These are phyloP conservation scores for Atrina japonica DNA, from an alignment of 2,888 invertebrate genomes.

Conservation along the genomic window DNA sequence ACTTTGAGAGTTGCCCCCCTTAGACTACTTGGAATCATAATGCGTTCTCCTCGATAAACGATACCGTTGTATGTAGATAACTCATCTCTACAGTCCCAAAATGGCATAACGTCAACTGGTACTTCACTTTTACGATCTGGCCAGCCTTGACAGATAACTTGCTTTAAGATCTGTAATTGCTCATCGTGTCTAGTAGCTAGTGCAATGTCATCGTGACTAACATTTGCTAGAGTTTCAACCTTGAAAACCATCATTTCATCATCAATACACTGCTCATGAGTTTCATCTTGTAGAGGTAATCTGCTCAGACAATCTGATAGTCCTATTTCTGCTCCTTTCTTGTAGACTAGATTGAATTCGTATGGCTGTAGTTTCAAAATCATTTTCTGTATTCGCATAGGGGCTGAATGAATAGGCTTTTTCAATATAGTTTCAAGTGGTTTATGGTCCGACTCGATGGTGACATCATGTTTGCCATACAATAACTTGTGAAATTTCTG, in stretches of 20 bases:
- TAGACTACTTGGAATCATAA: constrained; percentile 33
- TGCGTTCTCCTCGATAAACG: constrained; percentile 33
- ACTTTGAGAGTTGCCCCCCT: constrained; percentile 20
- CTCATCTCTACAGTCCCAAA: constrained; percentile 28
- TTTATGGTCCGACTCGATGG: constrained; percentile 39
- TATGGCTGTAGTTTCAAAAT: constrained; percentile 27
- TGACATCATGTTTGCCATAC: constrained; percentile 23
- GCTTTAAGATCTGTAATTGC: constrained; percentile 13
- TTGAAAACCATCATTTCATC: constrained; percentile 27
- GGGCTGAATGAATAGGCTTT: constrained; percentile 17
- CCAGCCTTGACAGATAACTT: constrained; percentile 17
- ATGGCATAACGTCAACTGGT: not conserved
- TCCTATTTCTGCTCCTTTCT: not conserved
- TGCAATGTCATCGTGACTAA: not conserved
- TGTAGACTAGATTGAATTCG: not conserved
- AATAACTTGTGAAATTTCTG: constrained; percentile 19
- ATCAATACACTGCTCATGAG: not conserved
- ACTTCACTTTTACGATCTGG: constrained; percentile 5
- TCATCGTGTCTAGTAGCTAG: constrained; percentile 7
- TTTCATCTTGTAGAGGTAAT: not conserved
- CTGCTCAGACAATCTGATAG: constrained; percentile 20
- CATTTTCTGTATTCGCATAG: constrained; percentile 28
- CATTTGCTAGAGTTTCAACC: constrained; percentile 1
- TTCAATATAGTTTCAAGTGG: constrained; percentile 22
- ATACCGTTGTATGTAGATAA: constrained; percentile 31